Evolutionary conservation across 2,113 vertebrate genomes (phyloP).

Genomic region (Cochlearius cochlearius): DNA sequence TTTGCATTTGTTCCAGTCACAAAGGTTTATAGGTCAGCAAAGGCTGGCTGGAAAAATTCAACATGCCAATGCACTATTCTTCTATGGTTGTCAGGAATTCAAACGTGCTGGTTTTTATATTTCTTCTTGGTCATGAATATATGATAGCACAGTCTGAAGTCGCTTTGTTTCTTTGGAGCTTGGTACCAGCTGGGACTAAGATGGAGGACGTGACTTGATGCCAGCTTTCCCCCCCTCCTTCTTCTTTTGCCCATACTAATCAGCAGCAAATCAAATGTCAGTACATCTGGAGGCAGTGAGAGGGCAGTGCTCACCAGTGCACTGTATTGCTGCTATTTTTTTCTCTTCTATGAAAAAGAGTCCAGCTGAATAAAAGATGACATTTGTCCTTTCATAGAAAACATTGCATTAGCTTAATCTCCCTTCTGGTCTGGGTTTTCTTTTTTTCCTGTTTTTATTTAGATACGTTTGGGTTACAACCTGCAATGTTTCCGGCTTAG

Average conservation of each 20-base stretch:
- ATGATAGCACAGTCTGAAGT: conserved; percentile 68
- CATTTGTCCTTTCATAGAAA: conserved; percentile 25
- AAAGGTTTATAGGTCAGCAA: conserved; percentile 95
- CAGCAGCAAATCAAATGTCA: conserved; percentile 52
- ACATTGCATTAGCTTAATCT: background rate
- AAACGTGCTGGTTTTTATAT: conserved; percentile 69
- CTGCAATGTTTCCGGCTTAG: background rate
- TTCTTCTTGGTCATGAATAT: conserved; percentile 74
- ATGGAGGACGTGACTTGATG: conserved; percentile 73
- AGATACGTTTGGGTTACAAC: background rate
- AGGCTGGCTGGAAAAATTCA: conserved; percentile 82
- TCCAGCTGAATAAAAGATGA: conserved; percentile 2
- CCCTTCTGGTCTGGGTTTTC: background rate
- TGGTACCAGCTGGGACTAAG: conserved; percentile 77
- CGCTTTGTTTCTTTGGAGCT: conserved; percentile 69
- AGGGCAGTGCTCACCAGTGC: conserved; percentile 54
- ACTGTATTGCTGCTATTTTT: background rate
- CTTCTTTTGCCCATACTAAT: conserved; percentile 41
- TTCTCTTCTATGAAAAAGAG: background rate
- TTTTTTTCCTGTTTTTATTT: background rate
- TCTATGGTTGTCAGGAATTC: conserved; percentile 72
- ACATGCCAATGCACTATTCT: conserved; percentile 72
- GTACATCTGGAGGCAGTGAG: conserved; percentile 62
- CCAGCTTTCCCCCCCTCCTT: conserved; percentile 35
- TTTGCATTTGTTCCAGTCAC: conserved; percentile 98